These are phyloP conservation scores for Cranoglanis bouderius DNA, from an alignment of 2,113 vertebrate species.

Conservation along the genomic window DNA sequence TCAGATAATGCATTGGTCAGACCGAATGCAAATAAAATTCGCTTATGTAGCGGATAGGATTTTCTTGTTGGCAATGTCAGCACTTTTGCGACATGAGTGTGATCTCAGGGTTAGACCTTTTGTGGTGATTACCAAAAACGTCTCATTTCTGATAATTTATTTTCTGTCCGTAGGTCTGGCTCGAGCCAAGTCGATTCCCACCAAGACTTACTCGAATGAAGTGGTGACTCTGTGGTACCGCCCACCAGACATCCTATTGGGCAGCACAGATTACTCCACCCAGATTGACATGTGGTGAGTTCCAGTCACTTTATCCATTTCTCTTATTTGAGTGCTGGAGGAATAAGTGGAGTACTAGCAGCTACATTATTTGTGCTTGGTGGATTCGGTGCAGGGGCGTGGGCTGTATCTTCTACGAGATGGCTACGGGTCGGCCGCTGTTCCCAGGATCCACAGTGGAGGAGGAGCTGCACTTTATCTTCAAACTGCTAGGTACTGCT, in stretches of 20 bases:
- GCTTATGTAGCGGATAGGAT: too few relatives aligned
- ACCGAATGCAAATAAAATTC: too few relatives aligned
- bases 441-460: conserved; percentile 90
- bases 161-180: conserved; percentile 76
- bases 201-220: conserved; percentile 90
- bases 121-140: not conserved
- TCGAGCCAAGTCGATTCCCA: conserved; percentile 88
- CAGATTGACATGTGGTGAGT: conserved; percentile 93
- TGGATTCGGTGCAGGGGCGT: conserved; percentile 76
- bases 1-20: too few relatives aligned
- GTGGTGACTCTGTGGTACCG: conserved; percentile 92
- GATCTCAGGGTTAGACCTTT: too few relatives aligned
- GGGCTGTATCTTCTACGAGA: conserved; percentile 91
- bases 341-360: not conserved
- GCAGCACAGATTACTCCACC: conserved; percentile 89
- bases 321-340: not conserved
- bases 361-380: not conserved
- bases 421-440: conserved; percentile 86
- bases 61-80: too few relatives aligned
- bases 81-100: too few relatives aligned
- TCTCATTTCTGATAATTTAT: not conserved
- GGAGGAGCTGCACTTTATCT: conserved; percentile 91
- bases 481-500: conserved; percentile 84
- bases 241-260: conserved; percentile 85
- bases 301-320: not conserved